These are phyloP conservation scores for Pelobates cultripes DNA, from an alignment of 2,797 vertebrate genomes.

Conservation along the genomic window DNA sequence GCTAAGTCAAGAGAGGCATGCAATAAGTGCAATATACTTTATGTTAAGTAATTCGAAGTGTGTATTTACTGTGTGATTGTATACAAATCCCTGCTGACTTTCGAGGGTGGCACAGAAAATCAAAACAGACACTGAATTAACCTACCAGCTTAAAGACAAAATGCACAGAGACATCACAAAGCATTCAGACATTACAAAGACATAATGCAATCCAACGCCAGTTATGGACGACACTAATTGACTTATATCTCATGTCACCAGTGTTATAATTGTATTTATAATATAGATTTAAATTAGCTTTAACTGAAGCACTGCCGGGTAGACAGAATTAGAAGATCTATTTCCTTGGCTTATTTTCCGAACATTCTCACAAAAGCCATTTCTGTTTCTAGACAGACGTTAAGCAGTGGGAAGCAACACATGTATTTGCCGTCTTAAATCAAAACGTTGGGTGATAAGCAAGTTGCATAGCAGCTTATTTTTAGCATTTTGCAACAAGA, in stretches of 20 bases:
- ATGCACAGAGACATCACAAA: slow-evolving; percentile 24
- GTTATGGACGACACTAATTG: slow-evolving; percentile 7
- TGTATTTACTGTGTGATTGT: slow-evolving; percentile 4
- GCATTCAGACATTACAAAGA: slow-evolving; percentile 38
- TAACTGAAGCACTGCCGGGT: neutral
- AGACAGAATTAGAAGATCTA: neutral
- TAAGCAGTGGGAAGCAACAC: slow-evolving; percentile 23
- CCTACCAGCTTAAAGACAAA: slow-evolving; percentile 31
- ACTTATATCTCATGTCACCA: neutral
- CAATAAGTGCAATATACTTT: neutral
- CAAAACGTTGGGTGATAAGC: slow-evolving; percentile 22
- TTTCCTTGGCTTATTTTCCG: slow-evolving; percentile 5
- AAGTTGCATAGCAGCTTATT: slow-evolving; percentile 42
- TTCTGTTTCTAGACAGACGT: slow-evolving; percentile 3
- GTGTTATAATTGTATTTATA: neutral
- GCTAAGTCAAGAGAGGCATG: neutral
- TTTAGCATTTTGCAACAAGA: slow-evolving; percentile 35
- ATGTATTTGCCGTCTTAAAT: slow-evolving; percentile 29
- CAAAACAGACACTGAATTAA: slow-evolving; percentile 41
- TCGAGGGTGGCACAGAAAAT: neutral
- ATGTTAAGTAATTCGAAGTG: neutral
- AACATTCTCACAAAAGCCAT: slow-evolving; percentile 21
- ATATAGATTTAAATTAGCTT: neutral
- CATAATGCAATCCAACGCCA: neutral
- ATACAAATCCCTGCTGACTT: neutral